These are phyloP conservation scores for Cheumatopsyche charites DNA, from an alignment of 1,140 invertebrate species.

Conservation along the genomic window DNA sequence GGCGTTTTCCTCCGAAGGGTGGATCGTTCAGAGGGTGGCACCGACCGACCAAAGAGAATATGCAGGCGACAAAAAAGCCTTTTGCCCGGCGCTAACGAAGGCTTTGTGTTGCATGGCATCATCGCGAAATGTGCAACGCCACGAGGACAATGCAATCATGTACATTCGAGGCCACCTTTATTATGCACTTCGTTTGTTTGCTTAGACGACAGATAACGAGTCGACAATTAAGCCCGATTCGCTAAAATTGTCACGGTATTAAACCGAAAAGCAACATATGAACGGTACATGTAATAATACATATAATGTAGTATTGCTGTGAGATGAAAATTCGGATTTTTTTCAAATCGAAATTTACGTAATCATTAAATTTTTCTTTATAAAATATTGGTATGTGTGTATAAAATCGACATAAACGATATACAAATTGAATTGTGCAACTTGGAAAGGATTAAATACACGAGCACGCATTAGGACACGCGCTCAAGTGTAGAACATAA, in stretches of 20 bases:
- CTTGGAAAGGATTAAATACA: too few relatives aligned
- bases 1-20: conserved; percentile 6
- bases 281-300: too few relatives aligned
- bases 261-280: too few relatives aligned
- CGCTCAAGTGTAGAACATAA: conserved; percentile 6
- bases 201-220: conserved; percentile 38
- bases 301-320: too few relatives aligned
- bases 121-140: conserved; percentile 39
- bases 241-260: too few relatives aligned
- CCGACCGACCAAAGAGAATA: conserved; percentile 14
- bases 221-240: conserved; percentile 12
- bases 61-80: conserved; percentile 22
- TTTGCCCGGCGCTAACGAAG: conserved; percentile 38
- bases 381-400: too few relatives aligned
- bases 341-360: too few relatives aligned
- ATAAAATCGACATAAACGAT: too few relatives aligned
- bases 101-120: conserved; percentile 35
- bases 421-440: too few relatives aligned
- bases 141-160: conserved; percentile 39
- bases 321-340: too few relatives aligned
- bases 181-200: conserved; percentile 37
- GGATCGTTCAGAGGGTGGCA: not conserved
- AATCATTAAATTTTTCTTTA: too few relatives aligned
- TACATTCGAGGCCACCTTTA: not conserved
- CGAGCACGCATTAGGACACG: not conserved